Evolutionary conservation across 64 coral and sea anemone genomes (phyloP).

Genomic region (Porites australiensis): DNA sequence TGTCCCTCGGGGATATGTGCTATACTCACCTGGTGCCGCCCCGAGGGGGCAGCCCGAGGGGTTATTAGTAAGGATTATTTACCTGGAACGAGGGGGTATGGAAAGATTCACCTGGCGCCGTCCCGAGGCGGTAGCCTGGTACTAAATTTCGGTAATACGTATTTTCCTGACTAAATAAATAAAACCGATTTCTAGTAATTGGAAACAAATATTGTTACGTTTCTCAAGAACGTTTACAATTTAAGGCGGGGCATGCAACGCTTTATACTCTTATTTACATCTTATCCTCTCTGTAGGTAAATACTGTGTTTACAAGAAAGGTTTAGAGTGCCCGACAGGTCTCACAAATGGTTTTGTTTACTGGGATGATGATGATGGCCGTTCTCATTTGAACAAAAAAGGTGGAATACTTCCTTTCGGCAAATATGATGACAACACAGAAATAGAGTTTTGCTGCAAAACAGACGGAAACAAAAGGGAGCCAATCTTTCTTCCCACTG

Average conservation of each 20-base stretch:
- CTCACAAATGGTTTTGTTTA: background rate
- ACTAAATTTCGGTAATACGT: too few relatives aligned
- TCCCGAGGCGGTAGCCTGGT: too few relatives aligned
- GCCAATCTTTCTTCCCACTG: background rate
- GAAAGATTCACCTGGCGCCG: too few relatives aligned
- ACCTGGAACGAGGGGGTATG: too few relatives aligned
- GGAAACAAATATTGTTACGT: too few relatives aligned
- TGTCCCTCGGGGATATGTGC: too few relatives aligned
- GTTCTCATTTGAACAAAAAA: background rate
- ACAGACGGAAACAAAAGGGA: background rate
- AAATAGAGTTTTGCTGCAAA: slow-evolving; percentile 24
- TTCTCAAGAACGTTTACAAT: too few relatives aligned
- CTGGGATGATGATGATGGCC: slow-evolving; percentile 19
- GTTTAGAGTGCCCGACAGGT: background rate
- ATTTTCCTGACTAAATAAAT: too few relatives aligned
- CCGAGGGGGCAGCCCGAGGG: too few relatives aligned
- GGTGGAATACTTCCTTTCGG: background rate
- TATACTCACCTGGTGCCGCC: too few relatives aligned
- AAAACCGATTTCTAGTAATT: too few relatives aligned
- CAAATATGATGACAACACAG: background rate
- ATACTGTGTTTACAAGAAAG: slow-evolving; percentile 43
- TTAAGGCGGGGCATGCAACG: background rate
- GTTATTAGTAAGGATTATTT: too few relatives aligned
- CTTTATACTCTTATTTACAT: background rate
- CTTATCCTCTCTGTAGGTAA: background rate